Percentiles rank a stretch among this genome's conserved stretches.
Conservation (phyloP, 2,888 invertebrate species). For the Coleophora deauratella region DNA sequence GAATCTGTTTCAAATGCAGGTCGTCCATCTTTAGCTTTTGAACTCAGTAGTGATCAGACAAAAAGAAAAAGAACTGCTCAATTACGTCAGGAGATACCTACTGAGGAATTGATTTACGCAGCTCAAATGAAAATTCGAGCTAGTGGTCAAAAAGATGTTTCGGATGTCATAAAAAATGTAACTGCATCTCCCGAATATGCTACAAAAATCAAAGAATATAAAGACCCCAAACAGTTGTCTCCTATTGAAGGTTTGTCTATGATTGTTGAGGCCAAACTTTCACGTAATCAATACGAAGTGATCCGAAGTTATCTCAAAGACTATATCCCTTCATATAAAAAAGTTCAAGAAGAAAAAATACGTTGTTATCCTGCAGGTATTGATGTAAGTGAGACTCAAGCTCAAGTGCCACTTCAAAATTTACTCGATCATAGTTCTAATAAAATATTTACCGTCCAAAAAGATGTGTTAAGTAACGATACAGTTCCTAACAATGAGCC, state of each 20-base stretch:
- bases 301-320: background rate
- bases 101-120: background rate
- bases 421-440: background rate
- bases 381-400: background rate
- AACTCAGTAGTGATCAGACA: background rate
- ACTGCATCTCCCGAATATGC: background rate
- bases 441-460: background rate
- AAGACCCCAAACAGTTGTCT: background rate
- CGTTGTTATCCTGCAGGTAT: background rate
- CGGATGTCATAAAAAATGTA: background rate
- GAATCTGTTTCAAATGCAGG: background rate
- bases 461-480: background rate
- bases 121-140: background rate
- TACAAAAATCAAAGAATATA: background rate
- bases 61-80: background rate
- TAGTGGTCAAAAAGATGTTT: background rate
- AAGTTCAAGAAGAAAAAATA: background rate
- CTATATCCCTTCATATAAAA: background rate
- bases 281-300: background rate
- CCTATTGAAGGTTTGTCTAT: background rate
- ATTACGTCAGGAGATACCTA: background rate
- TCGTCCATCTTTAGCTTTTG: background rate
- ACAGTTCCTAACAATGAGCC: background rate
- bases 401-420: background rate
- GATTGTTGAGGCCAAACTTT: background rate